Evolutionary conservation across 2,797 vertebrate genomes (phyloP), one percentile per base, ranked within the genome.

Genomic region (Acanthiza pusilla): DNA sequence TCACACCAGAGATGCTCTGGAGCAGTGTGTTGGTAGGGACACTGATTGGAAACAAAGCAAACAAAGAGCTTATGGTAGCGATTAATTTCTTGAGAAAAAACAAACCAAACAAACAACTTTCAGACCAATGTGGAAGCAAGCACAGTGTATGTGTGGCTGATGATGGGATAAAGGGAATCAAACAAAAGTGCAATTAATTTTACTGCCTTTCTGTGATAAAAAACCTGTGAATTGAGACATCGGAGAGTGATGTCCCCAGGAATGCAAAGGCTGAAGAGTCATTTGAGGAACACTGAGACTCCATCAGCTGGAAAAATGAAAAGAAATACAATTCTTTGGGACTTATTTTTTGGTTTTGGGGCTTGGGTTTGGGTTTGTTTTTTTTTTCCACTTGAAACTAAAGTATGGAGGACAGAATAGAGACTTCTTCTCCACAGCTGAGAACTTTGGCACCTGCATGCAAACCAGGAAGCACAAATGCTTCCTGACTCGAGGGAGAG

Each of bases 391-490:
- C 14, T 79, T 61, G 22, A 88, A 87, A 57, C 12, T 2, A 57
- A 70, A 32, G 16, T 61, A 73, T 20, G 4, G 51, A 79, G 16
- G 38, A 50, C 40, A 42, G 30, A 62, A 34, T 34, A 57, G 51
- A 61, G 27, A 79, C 23, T 95, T 85, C 38, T 72, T 34, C 72
- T 89, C 20, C 60, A 34, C 63, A 70, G 60, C 72, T 89, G 79
- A 90, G 68, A 76, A 58, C 34, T 93, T 77, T 79, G 85, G 34
- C 85, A 82, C 50, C 71, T 55, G 32, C 16, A 42, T 6, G 10
- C 1, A 2, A 88, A 62, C 10, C 1, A 2, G 36, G 55, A 80
- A 91, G n/a, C 8, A 62, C 27, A 76, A 90, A 72, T 0, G 0
- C n/a, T 88, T 83, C 55, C 83, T 83, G 55, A 30, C 53, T 66